Conservation (phyloP, 1,140 invertebrate genomes). For the Chironomus striatipennis region DNA sequence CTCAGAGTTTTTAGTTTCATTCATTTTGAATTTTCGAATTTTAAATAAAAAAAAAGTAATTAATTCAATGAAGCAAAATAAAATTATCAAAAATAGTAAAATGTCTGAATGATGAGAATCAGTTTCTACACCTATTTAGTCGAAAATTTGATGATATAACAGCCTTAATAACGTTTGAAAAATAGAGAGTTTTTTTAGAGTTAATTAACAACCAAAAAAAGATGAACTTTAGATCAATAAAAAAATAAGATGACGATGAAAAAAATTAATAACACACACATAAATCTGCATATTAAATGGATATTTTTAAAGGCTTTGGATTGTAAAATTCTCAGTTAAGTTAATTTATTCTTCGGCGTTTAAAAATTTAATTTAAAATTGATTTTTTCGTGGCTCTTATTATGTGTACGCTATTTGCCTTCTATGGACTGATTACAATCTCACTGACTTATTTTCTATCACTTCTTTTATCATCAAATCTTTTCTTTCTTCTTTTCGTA, state of each 20-base stretch:
- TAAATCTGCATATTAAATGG: slow-evolving; percentile 19
- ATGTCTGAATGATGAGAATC: not conserved
- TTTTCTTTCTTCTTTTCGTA: not conserved
- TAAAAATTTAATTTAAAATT: not conserved
- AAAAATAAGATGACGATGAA: not conserved
- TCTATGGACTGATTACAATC: slow-evolving; percentile 21
- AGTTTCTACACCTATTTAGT: not conserved
- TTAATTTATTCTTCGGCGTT: not conserved
- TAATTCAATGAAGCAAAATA: not conserved
- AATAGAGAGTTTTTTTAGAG: not conserved
- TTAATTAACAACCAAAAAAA: not conserved
- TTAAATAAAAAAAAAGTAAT: not conserved
- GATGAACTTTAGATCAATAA: not conserved
- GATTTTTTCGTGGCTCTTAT: not conserved
- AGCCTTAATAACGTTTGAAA: not conserved
- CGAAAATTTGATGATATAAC: not conserved
- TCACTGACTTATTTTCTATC: slow-evolving; percentile 8
- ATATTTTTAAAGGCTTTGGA: not conserved
- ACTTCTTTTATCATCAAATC: slow-evolving; percentile 4
- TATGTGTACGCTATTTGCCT: not conserved
- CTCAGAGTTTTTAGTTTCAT: not conserved
- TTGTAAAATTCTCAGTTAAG: not conserved
- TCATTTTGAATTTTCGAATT: not conserved
- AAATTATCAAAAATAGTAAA: not conserved
- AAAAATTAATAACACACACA: slow-evolving; percentile 14